Conservation (phyloP, 2,797 vertebrate species). For the Scolopax rusticola region DNA sequence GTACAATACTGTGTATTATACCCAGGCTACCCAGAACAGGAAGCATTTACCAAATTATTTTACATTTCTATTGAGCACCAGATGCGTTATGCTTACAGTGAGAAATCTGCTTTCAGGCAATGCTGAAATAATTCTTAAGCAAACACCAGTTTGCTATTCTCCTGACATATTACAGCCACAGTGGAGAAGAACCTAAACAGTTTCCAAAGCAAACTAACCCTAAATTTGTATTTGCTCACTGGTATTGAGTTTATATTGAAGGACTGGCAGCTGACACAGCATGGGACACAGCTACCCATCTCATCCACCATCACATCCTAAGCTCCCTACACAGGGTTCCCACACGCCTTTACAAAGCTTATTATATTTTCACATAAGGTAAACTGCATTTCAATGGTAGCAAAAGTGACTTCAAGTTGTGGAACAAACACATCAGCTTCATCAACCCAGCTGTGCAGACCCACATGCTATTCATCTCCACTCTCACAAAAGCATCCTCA, state of each 20-base stretch:
- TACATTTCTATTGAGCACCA: background rate
- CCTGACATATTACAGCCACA: background rate
- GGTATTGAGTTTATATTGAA: background rate
- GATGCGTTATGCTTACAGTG: background rate
- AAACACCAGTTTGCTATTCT: background rate
- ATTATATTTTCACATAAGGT: accelerated
- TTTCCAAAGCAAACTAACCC: background rate
- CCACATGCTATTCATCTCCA: background rate
- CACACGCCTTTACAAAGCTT: background rate
- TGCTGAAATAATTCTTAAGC: background rate
- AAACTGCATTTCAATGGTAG: background rate
- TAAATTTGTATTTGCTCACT: background rate
- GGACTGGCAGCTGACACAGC: background rate
- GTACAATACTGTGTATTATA: background rate
- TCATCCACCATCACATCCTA: background rate
- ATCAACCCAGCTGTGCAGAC: background rate
- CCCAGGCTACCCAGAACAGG: background rate
- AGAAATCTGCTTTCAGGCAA: background rate
- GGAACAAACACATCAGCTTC: background rate
- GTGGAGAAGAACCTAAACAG: background rate
- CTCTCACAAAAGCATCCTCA: background rate
- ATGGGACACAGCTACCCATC: accelerated
- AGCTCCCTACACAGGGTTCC: background rate
- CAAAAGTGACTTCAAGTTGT: background rate
- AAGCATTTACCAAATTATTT: background rate